Base-by-base conservation (phyloP, 2,888 invertebrate genomes). In the Papilio gigon region DNA sequence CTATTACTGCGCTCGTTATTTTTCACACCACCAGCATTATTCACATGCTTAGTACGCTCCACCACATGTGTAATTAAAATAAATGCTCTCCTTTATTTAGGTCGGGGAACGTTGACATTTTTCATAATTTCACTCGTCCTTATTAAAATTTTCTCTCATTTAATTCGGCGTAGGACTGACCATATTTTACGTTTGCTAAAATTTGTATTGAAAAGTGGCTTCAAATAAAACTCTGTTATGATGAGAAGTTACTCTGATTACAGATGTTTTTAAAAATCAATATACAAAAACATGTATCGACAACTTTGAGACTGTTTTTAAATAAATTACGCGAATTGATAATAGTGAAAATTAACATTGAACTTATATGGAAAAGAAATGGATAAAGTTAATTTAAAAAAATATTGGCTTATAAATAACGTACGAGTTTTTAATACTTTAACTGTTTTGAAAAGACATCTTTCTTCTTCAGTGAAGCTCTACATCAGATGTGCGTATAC, bases 1-100 rank as follows among this genome's bases (percentile, higher is more conserved):
- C 74, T 77, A 77, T 60, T 60, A 60, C 40, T 37, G 40, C 37
- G 14, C 60, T 60, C 37, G 22, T 37, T 60, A 37, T 60, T 60
- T 60, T 60, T 60, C 60, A 40, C 40, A 35, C 60, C 37, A 25
- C 60, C 14, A 37, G 37, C 40, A 60, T 60, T 60, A 60, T 60
- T 60, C 37, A 40, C 60, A 60, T 40, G 60, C 40, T 60, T 60
- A 40, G 37, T 37, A 60, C 40, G 37, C 40, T 60, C 37, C 37
- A 37, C 60, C 60, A 60, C 60, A 22, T 60, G 40, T 60, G 60
- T 60, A 60, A 60, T 60, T 60, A 60, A 60, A 60, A 60, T 60
- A 22, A 35, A 37, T 59, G 59, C 22, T 59, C 59, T 37, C 37
- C 30, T 56, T 56, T 56, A 56, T 56, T 56, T 56, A 56, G 53